phyloP scores from a whole-genome alignment of 2,888 invertebrate species.

The Acleris literana region DNA sequence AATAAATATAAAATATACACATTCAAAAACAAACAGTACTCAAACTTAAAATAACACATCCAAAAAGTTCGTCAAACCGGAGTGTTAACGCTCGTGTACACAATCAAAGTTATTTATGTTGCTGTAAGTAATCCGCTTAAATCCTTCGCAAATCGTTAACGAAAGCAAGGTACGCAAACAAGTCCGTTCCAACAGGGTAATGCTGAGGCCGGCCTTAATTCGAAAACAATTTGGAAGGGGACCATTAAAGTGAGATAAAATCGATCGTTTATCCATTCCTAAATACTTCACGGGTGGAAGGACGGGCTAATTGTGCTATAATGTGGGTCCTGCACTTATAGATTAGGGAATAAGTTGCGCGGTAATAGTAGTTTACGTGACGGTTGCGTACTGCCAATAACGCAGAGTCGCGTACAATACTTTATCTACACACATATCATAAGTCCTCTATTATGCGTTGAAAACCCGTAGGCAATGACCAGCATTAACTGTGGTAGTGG shows the following conservation, averaged over 20 bases:
- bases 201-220: conserved; percentile 41
- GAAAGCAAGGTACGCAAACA: conserved; percentile 52
- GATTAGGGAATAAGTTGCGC: no score
- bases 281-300: conserved; percentile 6
- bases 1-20: no score
- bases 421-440: no score
- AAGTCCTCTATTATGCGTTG: no score
- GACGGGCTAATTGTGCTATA: conserved; percentile 4
- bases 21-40: no score
- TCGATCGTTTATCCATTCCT: conserved; percentile 17
- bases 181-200: conserved; percentile 48
- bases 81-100: conserved; percentile 39
- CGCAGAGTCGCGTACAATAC: no score
- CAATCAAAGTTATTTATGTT: conserved; percentile 50
- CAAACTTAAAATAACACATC: not conserved
- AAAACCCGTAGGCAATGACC: no score
- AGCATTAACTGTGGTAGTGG: no score
- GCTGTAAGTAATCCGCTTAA: conserved; percentile 51
- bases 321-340: not conserved
- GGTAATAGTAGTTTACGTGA: no score
- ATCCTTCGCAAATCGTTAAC: conserved; percentile 51
- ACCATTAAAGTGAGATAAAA: conserved; percentile 37
- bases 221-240: conserved; percentile 50
- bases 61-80: conserved; percentile 22
- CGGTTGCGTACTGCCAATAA: no score